These are phyloP conservation scores for Sarcophaga peregrina DNA, from an alignment of 1,140 invertebrate species.

Conservation along the genomic window DNA sequence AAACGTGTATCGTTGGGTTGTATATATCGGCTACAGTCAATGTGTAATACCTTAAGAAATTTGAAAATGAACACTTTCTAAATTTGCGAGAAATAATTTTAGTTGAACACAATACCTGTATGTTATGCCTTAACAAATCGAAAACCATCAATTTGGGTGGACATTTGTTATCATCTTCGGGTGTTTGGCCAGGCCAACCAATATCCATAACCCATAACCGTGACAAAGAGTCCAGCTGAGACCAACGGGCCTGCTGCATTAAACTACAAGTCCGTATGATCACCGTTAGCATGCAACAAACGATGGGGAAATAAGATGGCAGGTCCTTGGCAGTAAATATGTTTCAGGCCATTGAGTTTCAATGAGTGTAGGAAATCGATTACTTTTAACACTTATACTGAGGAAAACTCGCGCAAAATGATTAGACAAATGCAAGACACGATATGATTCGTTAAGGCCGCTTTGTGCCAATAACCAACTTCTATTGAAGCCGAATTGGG, in stretches of 20 bases:
- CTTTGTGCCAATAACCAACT: slow-evolving; percentile 47
- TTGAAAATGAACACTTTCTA: no score
- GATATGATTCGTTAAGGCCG: slow-evolving; percentile 59
- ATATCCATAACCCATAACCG: slow-evolving; percentile 61
- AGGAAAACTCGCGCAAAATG: slow-evolving; percentile 60
- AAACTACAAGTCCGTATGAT: slow-evolving; percentile 53
- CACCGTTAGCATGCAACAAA: slow-evolving; percentile 52
- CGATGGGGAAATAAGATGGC: slow-evolving; percentile 51
- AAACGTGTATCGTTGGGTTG: slow-evolving; percentile 44
- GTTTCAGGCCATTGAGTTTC: slow-evolving; percentile 61
- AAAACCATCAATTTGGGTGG: slow-evolving; percentile 59
- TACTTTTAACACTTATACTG: slow-evolving; percentile 53
- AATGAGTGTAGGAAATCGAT: slow-evolving; percentile 57
- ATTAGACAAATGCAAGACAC: slow-evolving; percentile 59
- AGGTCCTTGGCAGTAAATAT: slow-evolving; percentile 54
- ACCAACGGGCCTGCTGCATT: slow-evolving; percentile 59
- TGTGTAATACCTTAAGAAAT: slow-evolving; percentile 52
- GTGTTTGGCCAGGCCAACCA: slow-evolving; percentile 49
- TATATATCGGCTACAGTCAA: slow-evolving; percentile 56
- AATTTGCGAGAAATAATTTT: background rate
- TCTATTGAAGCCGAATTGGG: background rate
- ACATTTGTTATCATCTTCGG: slow-evolving; percentile 45
- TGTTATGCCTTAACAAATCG: slow-evolving; percentile 59
- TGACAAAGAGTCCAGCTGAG: slow-evolving; percentile 58
- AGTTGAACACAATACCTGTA: slow-evolving; percentile 44